Percentiles rank a stretch among this genome's conserved stretches.
Conservation (phyloP, 2,797 vertebrate genomes). For the Spinus olivaceus region DNA sequence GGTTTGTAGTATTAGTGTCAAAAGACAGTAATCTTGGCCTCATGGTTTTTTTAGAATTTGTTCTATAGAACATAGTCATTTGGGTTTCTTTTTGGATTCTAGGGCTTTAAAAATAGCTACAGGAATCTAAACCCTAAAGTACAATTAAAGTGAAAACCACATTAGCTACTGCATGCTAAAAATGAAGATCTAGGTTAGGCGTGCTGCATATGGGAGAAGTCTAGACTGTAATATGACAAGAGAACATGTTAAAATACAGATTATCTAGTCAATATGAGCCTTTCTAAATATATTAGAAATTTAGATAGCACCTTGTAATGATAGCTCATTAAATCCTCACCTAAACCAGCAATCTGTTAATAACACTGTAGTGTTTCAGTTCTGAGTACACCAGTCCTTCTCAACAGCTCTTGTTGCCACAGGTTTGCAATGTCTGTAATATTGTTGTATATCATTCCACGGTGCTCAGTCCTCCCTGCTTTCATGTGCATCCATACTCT, state of each 20-base stretch:
- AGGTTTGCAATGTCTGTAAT: not conserved
- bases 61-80: not conserved
- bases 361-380: not conserved
- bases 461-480: not conserved
- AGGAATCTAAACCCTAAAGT: not conserved
- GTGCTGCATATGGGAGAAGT: not conserved
- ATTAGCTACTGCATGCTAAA: not conserved
- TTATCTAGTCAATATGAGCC: not conserved
- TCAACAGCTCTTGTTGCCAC: not conserved
- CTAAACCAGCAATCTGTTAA: not conserved
- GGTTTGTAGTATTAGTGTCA: not conserved
- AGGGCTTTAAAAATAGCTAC: not conserved
- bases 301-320: not conserved
- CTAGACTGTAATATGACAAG: not conserved
- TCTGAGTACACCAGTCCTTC: not conserved
- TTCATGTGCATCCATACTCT: not conserved
- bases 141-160: constrained; percentile 1
- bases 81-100: not conserved
- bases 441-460: not conserved
- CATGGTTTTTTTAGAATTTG: not conserved
- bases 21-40: not conserved
- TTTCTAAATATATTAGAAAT: not conserved
- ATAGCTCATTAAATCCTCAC: not conserved
- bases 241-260: not conserved
- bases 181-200: not conserved